phyloP scores from a whole-genome alignment of 2,888 invertebrate genomes.

The Coleophora deauratella region DNA sequence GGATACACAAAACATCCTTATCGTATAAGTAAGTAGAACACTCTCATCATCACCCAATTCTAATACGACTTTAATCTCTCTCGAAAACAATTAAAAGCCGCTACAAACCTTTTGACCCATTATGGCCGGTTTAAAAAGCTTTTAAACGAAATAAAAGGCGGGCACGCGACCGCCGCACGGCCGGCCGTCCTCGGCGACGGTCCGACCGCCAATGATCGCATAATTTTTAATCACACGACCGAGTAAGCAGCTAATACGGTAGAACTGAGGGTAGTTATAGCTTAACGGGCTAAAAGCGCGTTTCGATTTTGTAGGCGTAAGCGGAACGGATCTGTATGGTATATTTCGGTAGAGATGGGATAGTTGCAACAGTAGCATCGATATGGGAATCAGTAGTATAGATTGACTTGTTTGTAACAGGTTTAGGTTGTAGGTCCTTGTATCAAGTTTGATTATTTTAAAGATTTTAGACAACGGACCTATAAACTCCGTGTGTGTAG shows the following conservation, averaged over 20 bases:
- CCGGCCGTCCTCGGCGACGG: constrained; percentile 33
- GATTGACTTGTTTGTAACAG: too few species aligned
- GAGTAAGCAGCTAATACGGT: constrained; percentile 69
- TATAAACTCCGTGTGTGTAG: too few species aligned
- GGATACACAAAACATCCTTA: too few species aligned
- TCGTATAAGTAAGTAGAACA: not conserved
- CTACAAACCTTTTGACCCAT: constrained; percentile 26
- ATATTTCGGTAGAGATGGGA: too few species aligned
- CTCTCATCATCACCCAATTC: not conserved
- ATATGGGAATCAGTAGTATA: too few species aligned
- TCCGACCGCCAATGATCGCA: constrained; percentile 38
- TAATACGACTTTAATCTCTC: constrained; percentile 9
- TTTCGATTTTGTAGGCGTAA: constrained; percentile 20
- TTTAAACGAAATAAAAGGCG: constrained; percentile 41
- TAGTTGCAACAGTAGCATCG: too few species aligned
- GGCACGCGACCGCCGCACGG: constrained; percentile 43
- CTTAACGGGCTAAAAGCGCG: constrained; percentile 19
- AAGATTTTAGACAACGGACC: too few species aligned
- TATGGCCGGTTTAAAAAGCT: constrained; percentile 56
- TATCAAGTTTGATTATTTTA: too few species aligned
- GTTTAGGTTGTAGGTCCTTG: too few species aligned
- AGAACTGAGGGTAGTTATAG: constrained; percentile 44
- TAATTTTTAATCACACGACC: constrained; percentile 73
- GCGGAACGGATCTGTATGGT: constrained; percentile 19
- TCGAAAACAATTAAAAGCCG: constrained; percentile 22